Percentiles rank a stretch among this genome's conserved stretches.
Conservation (phyloP, 2,797 vertebrate genomes). For the Parauchenoglanis punctatus region DNA sequence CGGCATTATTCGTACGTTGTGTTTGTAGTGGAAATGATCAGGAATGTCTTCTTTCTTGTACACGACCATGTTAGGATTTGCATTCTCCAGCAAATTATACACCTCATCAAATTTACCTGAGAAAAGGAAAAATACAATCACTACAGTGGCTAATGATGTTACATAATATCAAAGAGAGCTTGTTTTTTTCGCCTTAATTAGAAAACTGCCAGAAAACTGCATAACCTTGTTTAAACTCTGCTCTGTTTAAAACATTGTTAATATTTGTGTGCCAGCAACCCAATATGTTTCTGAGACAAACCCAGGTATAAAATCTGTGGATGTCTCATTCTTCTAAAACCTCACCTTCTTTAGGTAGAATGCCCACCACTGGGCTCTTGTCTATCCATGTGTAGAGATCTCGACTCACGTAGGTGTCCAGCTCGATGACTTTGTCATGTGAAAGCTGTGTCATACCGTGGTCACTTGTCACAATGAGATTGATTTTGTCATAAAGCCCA, state of each 20-base stretch:
- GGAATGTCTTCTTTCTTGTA: slow-evolving; percentile 88
- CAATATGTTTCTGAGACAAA: neutral
- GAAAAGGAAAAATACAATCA: slow-evolving; percentile 4
- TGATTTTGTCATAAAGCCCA: slow-evolving; percentile 78
- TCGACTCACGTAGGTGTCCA: slow-evolving; percentile 82
- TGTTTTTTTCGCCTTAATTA: neutral
- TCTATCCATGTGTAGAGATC: slow-evolving; percentile 85
- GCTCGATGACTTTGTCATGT: slow-evolving; percentile 81
- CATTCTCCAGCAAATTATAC: slow-evolving; percentile 76
- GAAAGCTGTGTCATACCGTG: slow-evolving; percentile 90
- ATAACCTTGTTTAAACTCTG: neutral
- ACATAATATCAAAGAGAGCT: neutral
- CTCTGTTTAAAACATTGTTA: neutral
- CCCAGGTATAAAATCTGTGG: neutral
- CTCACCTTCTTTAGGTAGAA: slow-evolving; percentile 88
- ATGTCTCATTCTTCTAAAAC: neutral
- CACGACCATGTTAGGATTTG: slow-evolving; percentile 85
- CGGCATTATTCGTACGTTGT: slow-evolving; percentile 84
- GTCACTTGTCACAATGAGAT: slow-evolving; percentile 91
- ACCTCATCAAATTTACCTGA: slow-evolving; percentile 86
- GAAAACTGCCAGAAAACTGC: neutral
- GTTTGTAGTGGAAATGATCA: slow-evolving; percentile 81
- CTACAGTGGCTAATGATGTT: neutral
- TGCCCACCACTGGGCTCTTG: slow-evolving; percentile 84
- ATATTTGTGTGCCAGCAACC: neutral